Percentiles rank a stretch among this genome's conserved stretches.
Conservation (phyloP, 2,113 vertebrate genomes). For the Aramus guarauna region DNA sequence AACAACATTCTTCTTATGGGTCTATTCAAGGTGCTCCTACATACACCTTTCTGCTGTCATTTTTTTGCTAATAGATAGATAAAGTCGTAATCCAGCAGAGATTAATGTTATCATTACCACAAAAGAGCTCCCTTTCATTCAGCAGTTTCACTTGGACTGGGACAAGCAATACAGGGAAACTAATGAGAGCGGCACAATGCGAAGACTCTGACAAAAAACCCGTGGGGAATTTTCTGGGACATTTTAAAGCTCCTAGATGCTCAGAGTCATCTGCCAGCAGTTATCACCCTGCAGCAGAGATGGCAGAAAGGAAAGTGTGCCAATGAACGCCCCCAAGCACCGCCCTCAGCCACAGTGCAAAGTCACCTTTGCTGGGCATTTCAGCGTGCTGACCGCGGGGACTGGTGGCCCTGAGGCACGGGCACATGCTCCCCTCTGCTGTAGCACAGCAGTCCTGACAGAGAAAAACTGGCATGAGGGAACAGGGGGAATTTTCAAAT, state of each 20-base stretch:
- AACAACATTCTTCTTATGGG: background rate
- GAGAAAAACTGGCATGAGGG: background rate
- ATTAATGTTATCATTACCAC: background rate
- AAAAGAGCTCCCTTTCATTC: background rate
- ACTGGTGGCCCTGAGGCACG: accelerated
- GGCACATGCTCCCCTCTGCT: background rate
- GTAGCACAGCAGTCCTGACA: background rate
- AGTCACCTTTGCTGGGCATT: background rate
- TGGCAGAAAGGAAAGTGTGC: background rate
- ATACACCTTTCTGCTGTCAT: background rate
- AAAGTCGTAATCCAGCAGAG: background rate
- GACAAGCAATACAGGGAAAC: background rate
- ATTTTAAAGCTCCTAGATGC: background rate
- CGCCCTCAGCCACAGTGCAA: background rate
- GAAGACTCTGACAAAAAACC: background rate
- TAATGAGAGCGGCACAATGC: background rate
- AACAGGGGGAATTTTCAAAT: background rate
- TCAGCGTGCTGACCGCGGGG: background rate
- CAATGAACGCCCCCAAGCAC: background rate
- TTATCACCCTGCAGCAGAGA: background rate
- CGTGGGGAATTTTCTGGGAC: background rate
- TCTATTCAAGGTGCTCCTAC: background rate
- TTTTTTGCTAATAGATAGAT: background rate
- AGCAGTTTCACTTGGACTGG: background rate
- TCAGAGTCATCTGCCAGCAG: background rate